Percentiles rank a stretch among this genome's conserved stretches.
Conservation (phyloP, 2,797 vertebrate genomes). For the Merluccius polli region DNA sequence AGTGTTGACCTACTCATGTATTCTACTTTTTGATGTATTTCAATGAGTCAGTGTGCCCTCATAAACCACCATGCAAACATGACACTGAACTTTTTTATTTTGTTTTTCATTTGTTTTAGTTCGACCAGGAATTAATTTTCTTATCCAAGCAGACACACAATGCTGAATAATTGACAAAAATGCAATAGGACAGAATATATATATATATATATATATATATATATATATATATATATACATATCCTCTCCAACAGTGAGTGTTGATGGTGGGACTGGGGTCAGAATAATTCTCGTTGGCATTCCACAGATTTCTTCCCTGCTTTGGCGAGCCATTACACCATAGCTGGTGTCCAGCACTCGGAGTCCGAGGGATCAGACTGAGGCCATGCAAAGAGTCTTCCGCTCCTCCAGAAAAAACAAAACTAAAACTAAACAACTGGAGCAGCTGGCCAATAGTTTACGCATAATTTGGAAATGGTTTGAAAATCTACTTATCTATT, state of each 20-base stretch:
- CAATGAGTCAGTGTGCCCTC: not conserved
- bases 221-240: not conserved
- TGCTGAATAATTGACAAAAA: not conserved
- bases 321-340: not conserved
- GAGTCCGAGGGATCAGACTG: not conserved
- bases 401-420: not conserved
- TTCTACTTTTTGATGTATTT: not conserved
- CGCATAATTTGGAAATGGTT: conserved; percentile 88
- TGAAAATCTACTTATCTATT: conserved; percentile 87
- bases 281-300: not conserved
- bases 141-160: not conserved
- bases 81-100: too few species aligned
- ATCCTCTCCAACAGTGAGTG: not conserved
- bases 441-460: conserved; percentile 85
- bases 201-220: not conserved
- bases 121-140: not conserved
- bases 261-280: not conserved
- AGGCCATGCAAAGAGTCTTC: not conserved
- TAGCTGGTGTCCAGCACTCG: not conserved
- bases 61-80: not conserved
- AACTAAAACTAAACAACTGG: conserved; percentile 28
- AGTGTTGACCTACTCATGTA: not conserved
- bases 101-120: too few species aligned
- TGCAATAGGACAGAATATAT: not conserved
- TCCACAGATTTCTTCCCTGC: not conserved